phyloP scores from a whole-genome alignment of 2,797 vertebrate species.

The Poeciliopsis turneri region DNA sequence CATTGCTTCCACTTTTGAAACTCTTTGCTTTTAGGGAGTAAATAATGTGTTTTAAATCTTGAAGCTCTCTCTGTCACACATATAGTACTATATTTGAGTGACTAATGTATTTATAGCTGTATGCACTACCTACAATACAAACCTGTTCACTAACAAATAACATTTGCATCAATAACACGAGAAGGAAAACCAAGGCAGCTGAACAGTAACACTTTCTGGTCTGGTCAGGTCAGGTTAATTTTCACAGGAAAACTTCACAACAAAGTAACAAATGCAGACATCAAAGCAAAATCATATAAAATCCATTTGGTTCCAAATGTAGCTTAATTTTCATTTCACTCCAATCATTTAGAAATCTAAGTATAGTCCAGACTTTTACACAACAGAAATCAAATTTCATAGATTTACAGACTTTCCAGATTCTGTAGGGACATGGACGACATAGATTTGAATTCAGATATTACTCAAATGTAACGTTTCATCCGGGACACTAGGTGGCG shows the following conservation, averaged over 20 bases:
- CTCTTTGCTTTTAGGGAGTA: neutral
- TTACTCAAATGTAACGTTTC: conserved; percentile 42
- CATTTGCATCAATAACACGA: neutral
- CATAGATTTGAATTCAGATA: neutral
- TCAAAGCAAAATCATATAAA: neutral
- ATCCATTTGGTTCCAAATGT: neutral
- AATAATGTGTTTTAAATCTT: neutral
- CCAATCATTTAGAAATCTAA: neutral
- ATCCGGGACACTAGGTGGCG: conserved; percentile 57
- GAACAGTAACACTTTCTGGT: neutral
- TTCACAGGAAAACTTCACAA: neutral
- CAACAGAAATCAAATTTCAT: neutral
- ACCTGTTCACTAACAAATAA: neutral
- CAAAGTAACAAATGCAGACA: neutral
- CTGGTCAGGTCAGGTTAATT: neutral
- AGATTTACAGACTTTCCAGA: neutral
- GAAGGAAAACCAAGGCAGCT: neutral
- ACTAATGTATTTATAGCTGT: neutral
- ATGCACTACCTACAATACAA: neutral
- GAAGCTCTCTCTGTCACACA: neutral
- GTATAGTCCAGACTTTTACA: neutral
- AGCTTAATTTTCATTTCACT: neutral
- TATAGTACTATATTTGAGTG: neutral
- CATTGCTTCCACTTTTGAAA: neutral
- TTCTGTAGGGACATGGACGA: neutral